These are phyloP conservation scores for Micronycteris hirsuta DNA, from an alignment of 2,113 vertebrate genomes.

Conservation along the genomic window DNA sequence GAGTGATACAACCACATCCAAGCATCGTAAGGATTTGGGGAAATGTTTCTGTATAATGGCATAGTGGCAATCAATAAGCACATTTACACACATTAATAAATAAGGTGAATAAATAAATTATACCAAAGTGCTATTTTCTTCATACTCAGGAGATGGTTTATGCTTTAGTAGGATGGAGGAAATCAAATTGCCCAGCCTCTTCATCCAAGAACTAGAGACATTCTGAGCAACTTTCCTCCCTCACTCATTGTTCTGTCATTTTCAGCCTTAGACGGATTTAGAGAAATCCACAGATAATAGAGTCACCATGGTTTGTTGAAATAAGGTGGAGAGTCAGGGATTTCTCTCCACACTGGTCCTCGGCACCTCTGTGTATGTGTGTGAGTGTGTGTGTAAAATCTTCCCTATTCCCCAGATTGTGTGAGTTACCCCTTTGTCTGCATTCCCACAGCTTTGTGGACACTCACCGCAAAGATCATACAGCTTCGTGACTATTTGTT, in stretches of 20 bases:
- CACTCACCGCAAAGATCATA: not conserved
- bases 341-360: not conserved
- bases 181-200: not conserved
- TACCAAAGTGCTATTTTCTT: not conserved
- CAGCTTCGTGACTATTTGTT: not conserved
- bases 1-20: not conserved
- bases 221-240: not conserved
- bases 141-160: not conserved
- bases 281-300: not conserved
- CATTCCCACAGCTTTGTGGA: too few relatives aligned
- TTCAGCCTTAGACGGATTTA: not conserved
- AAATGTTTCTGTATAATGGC: not conserved
- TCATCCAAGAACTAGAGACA: not conserved
- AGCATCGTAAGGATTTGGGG: not conserved
- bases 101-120: not conserved
- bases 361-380: not conserved
- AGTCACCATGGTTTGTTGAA: not conserved
- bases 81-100: not conserved
- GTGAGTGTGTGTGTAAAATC: not conserved
- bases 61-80: not conserved
- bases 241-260: not conserved
- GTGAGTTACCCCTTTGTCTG: not conserved
- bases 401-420: not conserved
- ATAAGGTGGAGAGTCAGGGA: not conserved
- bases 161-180: not conserved